Evolutionary conservation across 2,113 vertebrate genomes (phyloP), one percentile per base, ranked within the genome.

Genomic region (Tupaia chinensis): DNA sequence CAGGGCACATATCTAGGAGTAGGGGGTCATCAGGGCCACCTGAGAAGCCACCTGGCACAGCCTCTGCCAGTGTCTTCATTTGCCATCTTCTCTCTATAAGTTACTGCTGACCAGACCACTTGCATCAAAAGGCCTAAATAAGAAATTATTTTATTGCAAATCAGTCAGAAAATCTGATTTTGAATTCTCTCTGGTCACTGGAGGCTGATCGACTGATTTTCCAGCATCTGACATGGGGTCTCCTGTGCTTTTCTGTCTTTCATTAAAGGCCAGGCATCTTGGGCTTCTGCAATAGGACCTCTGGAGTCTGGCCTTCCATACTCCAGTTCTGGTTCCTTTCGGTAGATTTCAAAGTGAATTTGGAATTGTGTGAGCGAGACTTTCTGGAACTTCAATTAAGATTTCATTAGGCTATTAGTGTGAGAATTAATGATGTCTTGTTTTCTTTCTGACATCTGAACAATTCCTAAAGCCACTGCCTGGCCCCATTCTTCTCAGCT

Each of bases 131-230:
- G 56, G 78, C 32, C 74, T 79, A 61, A 61, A 22, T 89, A 44
- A 90, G 56, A 95, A 95, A 92, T 78, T 34, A 89, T 73, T 91
- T 66, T 84, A 92, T 19, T 76, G 56, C 23, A 93, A 72, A 94
- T 73, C 17, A 81, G 65, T 70, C 60, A 94, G 63, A 65, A 89
- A 94, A 77, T 72, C 68, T 78, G 72, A 89, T 95, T 95, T 96
- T 95, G 85, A 76, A 73, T 15, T 81, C 12, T 1, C 13, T 20
- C n/a, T 93, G 89, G 44, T 32, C 44, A 32, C 44, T 60, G 4
- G 53, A 15, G 63, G 14, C 91, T 81, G 85, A n/a, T 27, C 69
- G 69, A 34, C 65, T 83, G 34, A 53, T 81, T 84, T 87, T 81
- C 68, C 87, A 66, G 10, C 22, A n/a, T 88, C 53, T 61, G 88